Base-by-base conservation (phyloP, 2,113 vertebrate genomes). In the Pithys albifrons region DNA sequence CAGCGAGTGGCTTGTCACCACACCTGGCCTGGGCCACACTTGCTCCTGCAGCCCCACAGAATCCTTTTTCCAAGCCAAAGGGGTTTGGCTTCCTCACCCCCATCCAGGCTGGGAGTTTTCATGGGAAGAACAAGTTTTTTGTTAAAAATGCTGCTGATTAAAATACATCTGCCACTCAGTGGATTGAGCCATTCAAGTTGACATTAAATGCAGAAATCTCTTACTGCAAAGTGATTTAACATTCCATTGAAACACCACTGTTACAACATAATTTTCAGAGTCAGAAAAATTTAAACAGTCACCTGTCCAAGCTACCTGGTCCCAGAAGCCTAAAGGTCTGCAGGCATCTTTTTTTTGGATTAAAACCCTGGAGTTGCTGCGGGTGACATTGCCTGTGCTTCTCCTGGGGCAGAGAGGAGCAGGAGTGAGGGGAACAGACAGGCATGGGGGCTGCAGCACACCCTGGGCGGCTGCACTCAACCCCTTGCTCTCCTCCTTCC, bases 1-100 rank as follows among this genome's bases (percentile, higher is more conserved):
- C 4, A 10, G n/a, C 0, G 0, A 67, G 14, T 0, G 2, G 15
- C 37, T 64, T 8, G 39, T 10, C 7, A 25, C n/a, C 54, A 45
- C 20, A n/a, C 3, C 25, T 74, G 25, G 10, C 33, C 39, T 49
- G 22, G 9, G 27, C 22, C 27, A 46, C 14, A 19, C 4, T 7
- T 39, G 37, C 3, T 89, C n/a, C 62, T 89, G 51, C 13, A 91
- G 29, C 27, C 12, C 6, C 4, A 29, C 43, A 66, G 15, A 24
- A 79, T 15, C 12, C 15, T 13, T 39, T n/a, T 46, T 12, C 39
- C 43, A 51, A 51, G 19, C 15, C 39, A n/a, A 59, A 61, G 27
- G 8, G 5, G 19, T 43, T 25, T 59, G 54, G 17, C 20, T 76
- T 45, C 20, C 43, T 35, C 48, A 27, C 12, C 33, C 17, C 20